A percentile compares a stretch with the other conserved stretches of the same genome.
phyloP scores from a whole-genome alignment of 2,797 vertebrate genomes.

The Erithacus rubecula region DNA sequence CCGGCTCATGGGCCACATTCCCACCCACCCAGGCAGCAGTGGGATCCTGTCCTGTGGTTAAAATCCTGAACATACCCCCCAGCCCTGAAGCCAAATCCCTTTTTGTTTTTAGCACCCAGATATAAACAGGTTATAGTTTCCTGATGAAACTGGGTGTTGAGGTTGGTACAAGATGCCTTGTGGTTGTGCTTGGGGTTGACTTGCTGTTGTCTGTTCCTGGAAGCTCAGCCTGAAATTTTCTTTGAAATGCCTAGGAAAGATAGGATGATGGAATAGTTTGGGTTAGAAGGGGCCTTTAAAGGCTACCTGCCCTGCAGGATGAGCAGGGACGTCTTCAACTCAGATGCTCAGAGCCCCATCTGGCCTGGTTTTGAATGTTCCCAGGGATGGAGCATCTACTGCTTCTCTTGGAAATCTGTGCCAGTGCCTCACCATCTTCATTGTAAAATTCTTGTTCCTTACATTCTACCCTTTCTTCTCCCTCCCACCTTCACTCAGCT shows the following conservation, averaged over 20 bases:
- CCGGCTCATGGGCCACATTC: rapidly evolving
- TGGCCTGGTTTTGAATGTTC: neutral
- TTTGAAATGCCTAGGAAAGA: neutral
- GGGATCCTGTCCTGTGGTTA: neutral
- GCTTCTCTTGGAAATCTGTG: neutral
- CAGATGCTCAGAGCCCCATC: neutral
- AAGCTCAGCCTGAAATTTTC: neutral
- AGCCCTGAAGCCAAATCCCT: neutral
- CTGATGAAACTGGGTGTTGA: rapidly evolving
- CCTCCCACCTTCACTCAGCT: neutral
- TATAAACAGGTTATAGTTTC: neutral
- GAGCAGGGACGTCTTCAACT: neutral
- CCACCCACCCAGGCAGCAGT: neutral
- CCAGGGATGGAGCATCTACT: neutral
- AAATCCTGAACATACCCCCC: neutral
- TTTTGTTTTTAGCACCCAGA: neutral
- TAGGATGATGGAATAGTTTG: neutral
- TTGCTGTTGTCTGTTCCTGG: neutral
- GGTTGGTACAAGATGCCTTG: neutral
- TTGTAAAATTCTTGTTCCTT: neutral
- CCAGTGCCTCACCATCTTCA: neutral
- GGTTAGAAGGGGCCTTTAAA: neutral
- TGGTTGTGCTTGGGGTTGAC: neutral
- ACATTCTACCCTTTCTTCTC: neutral
- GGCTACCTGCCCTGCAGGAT: neutral